Evolutionary conservation across 2,797 vertebrate species (phyloP).

Genomic region (Margarornis squamiger): DNA sequence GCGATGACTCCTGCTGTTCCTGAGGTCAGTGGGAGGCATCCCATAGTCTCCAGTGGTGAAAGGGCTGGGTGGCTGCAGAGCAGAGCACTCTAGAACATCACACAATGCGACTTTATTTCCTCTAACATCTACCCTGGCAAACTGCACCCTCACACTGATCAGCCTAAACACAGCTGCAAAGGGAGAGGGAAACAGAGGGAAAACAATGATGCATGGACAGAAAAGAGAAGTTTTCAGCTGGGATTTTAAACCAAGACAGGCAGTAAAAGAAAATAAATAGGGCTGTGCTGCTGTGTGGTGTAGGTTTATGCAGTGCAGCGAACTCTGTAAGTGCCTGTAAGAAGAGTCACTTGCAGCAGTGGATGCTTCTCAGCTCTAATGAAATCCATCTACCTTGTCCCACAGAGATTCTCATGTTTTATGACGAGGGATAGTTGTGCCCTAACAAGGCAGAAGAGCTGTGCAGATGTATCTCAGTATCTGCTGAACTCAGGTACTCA

Average conservation of each 20-base stretch:
- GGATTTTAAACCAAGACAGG: background rate
- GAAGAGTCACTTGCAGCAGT: background rate
- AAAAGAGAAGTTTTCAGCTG: conserved; percentile 8
- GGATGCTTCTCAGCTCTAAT: background rate
- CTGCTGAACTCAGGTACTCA: background rate
- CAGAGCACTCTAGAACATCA: conserved; percentile 9
- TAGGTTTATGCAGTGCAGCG: background rate
- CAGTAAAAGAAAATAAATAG: conserved; percentile 8
- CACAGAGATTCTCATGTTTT: background rate
- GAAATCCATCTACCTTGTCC: background rate
- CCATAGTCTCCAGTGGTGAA: background rate
- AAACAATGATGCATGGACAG: background rate
- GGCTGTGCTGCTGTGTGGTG: background rate
- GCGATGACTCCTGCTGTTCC: conserved; percentile 22
- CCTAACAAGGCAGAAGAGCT: background rate
- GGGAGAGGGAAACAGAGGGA: background rate
- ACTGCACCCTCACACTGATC: background rate
- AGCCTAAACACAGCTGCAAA: conserved; percentile 34
- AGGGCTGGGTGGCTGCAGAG: background rate
- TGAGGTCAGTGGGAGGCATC: conserved; percentile 24
- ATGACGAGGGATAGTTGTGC: background rate
- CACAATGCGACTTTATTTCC: conserved; percentile 34
- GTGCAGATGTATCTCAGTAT: background rate
- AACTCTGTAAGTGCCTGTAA: background rate
- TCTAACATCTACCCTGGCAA: background rate